Base-by-base conservation (phyloP, 2,888 invertebrate species). In the Ophion obscuratus region DNA sequence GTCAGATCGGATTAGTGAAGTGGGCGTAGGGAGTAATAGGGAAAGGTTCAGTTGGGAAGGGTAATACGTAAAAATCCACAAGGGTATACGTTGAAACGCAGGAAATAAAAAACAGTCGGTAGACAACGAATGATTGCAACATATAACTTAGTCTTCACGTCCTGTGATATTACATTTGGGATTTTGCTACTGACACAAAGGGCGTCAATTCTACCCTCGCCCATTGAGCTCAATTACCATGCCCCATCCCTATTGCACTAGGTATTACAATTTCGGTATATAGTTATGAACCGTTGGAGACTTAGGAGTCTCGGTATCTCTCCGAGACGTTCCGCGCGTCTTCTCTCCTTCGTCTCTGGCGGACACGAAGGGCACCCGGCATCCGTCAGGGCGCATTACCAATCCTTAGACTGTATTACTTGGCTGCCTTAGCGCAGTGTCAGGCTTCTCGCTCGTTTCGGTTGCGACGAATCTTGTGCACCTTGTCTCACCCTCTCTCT, bases 311-410 rank as follows among this genome's bases (percentile, higher is more conserved):
- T 62, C 91, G 88, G 86, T 89, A 90, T 89, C 90, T 88, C 92
- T 87, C 91, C 87, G 87, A 90, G 89, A 90, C 85, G 86, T 88
- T 86, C 84, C 89, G 44, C 85, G 78, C 82, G 71, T 79, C 83
- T 81, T 62, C 67, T 71, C 53, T 76, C 74, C 76, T 73, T 31
- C 36, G 74, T 59, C 76, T 67, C 64, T 76, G 64, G 78, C 61
- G 79, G 68, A 61, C 68, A 71, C 67, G 76, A 73, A 71, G 66
- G 77, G 88, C 90, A 90, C 87, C 87, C 89, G 88, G 89, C 90
- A 92, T 91, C 92, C 91, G 91, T 92, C 92, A 92, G 88, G 87
- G 87, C 88, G 89, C 89, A 91, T 92, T 92, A 91, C 90, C 80
- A 85, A 70, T 83, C 77, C 83, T 79, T 79, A 68, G 66, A 77